Percentiles rank a stretch among this genome's conserved stretches.
These are phyloP conservation scores for Halcyon smyrnensis DNA, from an alignment of 2,797 vertebrate species.

Conservation along the genomic window DNA sequence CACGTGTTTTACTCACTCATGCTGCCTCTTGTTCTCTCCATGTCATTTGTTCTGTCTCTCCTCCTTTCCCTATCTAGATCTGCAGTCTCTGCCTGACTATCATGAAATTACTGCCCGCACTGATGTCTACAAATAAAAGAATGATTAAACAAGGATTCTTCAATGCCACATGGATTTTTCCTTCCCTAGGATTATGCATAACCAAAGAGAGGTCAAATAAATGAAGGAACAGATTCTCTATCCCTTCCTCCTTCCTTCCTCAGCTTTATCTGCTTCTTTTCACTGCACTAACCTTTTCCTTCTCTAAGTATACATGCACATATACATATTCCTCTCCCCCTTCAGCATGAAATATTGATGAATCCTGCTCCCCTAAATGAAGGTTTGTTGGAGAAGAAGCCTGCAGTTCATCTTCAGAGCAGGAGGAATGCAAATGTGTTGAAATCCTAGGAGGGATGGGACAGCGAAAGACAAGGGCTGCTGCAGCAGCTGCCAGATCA, in stretches of 20 bases:
- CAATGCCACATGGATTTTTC: slow-evolving; percentile 37
- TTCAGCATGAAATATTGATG: slow-evolving; percentile 70
- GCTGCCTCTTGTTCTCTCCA: slow-evolving; percentile 3
- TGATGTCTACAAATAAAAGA: slow-evolving; percentile 58
- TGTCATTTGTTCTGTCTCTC: not conserved
- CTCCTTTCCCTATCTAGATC: not conserved
- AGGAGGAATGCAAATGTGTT: slow-evolving; percentile 44
- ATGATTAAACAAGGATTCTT: slow-evolving; percentile 63
- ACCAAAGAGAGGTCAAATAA: slow-evolving; percentile 47
- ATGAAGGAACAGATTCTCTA: not conserved
- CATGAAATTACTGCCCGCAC: slow-evolving; percentile 14
- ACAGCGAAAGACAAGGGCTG: slow-evolving; percentile 2
- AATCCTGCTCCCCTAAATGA: slow-evolving; percentile 61
- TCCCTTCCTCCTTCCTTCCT: not conserved
- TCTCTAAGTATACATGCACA: not conserved
- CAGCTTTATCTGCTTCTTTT: not conserved
- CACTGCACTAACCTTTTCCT: not conserved
- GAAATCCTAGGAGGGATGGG: slow-evolving; percentile 51
- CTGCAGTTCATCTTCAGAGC: slow-evolving; percentile 42
- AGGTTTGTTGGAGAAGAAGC: slow-evolving; percentile 34
- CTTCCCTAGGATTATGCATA: slow-evolving; percentile 37
- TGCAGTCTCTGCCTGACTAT: not conserved
- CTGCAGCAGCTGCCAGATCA: slow-evolving; percentile 37
- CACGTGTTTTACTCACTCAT: not conserved
- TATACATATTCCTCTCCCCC: not conserved